Evolutionary conservation across 2,888 invertebrate species (phyloP).

Genomic region (Antitype chi): DNA sequence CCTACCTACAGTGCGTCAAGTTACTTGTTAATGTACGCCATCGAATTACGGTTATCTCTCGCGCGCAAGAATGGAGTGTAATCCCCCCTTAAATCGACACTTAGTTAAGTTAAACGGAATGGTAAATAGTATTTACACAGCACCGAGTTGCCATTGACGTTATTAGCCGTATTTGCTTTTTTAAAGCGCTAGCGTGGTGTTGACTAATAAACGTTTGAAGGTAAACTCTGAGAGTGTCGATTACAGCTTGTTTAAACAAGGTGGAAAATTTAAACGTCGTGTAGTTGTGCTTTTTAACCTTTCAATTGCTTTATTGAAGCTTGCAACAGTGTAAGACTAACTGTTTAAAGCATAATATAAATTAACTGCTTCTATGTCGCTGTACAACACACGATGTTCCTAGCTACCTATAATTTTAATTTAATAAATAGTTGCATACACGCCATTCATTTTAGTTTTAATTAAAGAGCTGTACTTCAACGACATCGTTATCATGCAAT

Average conservation of each 20-base stretch:
- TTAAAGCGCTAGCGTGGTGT: slow-evolving; percentile 50
- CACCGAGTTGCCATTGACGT: slow-evolving; percentile 55
- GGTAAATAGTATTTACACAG: slow-evolving; percentile 69
- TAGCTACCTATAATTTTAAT: slow-evolving; percentile 5
- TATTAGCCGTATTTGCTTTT: slow-evolving; percentile 62
- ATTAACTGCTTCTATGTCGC: slow-evolving; percentile 25
- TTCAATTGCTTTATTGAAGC: slow-evolving; percentile 54
- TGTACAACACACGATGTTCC: slow-evolving; percentile 1
- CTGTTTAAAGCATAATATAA: slow-evolving; percentile 15
- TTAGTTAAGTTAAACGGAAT: slow-evolving; percentile 73
- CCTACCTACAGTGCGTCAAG: slow-evolving; percentile 72
- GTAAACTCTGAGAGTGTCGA: slow-evolving; percentile 43
- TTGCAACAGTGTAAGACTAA: slow-evolving; percentile 32
- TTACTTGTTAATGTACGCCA: slow-evolving; percentile 81
- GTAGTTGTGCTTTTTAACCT: slow-evolving; percentile 41
- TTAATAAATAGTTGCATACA: slow-evolving; percentile 28
- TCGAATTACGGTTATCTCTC: slow-evolving; percentile 80
- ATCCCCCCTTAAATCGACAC: slow-evolving; percentile 75
- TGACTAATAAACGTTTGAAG: slow-evolving; percentile 51
- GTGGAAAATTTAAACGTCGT: slow-evolving; percentile 43
- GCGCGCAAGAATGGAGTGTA: slow-evolving; percentile 75
- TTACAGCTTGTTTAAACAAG: slow-evolving; percentile 52
- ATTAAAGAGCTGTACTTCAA: slow-evolving; percentile 69
- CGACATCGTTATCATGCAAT: slow-evolving; percentile 74
- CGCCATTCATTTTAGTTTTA: slow-evolving; percentile 58